Base-by-base conservation (phyloP, 2,113 vertebrate species). In the Isichthys henryi region DNA sequence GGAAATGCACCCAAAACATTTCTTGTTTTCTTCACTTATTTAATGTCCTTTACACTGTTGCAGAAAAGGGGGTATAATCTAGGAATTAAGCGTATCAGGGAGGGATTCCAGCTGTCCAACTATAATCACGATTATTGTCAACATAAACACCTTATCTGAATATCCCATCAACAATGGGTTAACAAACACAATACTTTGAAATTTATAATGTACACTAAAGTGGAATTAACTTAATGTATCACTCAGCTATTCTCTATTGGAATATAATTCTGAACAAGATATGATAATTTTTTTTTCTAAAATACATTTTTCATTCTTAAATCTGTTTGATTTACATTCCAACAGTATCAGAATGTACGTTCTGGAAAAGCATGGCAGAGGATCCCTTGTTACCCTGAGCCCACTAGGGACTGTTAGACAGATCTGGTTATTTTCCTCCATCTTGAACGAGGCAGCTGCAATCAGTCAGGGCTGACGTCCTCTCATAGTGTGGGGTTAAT, bases 401-500 rank as follows among this genome's bases (percentile, higher is more conserved):
- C n/a, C 88, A 52, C 66, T 31, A 21, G 88, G 70, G 70, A 80
- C 70, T 43, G 43, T 80, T 48, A 19, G 66, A 82, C 66, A 88
- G 70, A 80, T 45, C 88, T 53, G 48, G 48, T 82, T 88, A 88
- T 77, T 88, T 45, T 49, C 88, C 62, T 77, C 88, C 46, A 80
- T 77, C 88, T 88, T 80, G 88, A 88, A 80, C 13, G 56, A 49
- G 46, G 45, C 56, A 88, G 45, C 46, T 88, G 62, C 88, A 53
- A 88, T 80, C 70, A 50, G 49, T 88, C 88, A 88, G 31, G 39
- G 49, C 39, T 77, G 88, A 77, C 48, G 35, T 88, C 35, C 70
- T 49, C 66, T 80, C 70, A 52, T 74, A 43, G 88, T 80, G 88
- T 49, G 27, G 21, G 45, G 66, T 70, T 82, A 82, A 49, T 88